phyloP scores from a whole-genome alignment of 1,140 invertebrate genomes.

The Gyrodactylus bullatarudis region DNA sequence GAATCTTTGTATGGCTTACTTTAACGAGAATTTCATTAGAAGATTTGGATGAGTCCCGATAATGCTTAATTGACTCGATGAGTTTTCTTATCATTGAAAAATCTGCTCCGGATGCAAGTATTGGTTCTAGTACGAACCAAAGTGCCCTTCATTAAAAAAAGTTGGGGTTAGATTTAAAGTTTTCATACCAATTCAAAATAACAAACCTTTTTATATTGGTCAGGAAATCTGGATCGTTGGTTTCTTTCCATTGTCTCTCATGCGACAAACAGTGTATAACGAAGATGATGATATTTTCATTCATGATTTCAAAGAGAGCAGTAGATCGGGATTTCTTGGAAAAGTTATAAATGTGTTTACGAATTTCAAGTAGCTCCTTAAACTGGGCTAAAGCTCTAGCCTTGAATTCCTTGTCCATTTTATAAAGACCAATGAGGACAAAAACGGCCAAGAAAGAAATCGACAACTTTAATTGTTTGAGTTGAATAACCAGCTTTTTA shows the following conservation, averaged over 20 bases:
- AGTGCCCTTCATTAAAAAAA: too few relatives aligned
- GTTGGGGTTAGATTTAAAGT: too few relatives aligned
- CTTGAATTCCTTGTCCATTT: neutral
- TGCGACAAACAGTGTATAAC: neutral
- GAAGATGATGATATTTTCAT: neutral
- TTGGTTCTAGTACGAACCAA: neutral
- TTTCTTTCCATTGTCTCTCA: neutral
- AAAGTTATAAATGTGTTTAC: neutral
- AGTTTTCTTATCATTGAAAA: neutral
- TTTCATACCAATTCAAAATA: too few relatives aligned
- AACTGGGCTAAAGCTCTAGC: neutral
- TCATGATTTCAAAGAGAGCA: neutral
- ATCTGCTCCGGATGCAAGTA: neutral
- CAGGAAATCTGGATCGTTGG: neutral
- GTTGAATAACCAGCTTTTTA: neutral
- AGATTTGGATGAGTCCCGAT: neutral
- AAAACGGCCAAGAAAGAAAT: neutral
- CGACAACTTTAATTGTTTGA: neutral
- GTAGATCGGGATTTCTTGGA: neutral
- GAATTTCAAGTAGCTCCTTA: neutral
- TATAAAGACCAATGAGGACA: neutral
- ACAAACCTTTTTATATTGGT: too few relatives aligned
- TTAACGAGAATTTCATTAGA: neutral
- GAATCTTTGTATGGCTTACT: neutral
- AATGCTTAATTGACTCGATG: neutral